Evolutionary conservation across 2,888 invertebrate species (phyloP), one percentile per base, ranked within the genome.

Genomic region (Pristionchus arcanus): DNA sequence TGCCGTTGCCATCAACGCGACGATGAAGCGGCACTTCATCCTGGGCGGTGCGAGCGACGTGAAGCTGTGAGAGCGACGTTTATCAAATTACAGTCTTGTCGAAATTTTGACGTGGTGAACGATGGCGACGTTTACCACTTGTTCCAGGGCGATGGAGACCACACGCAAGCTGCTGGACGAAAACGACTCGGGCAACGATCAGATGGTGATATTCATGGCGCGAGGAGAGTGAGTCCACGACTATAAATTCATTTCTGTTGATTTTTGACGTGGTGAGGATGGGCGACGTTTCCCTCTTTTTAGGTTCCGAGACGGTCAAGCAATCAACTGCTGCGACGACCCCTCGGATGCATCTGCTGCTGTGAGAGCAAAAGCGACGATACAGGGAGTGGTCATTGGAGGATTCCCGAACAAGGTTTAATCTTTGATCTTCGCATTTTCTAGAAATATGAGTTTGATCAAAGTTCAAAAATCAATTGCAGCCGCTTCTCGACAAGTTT

Each of bases 251-350:
- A 68, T 49, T 42, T 49, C 19, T 74, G 34, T 74, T 34, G 74
- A 74, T 21, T 42, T 74, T 42, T 5, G 74, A 34, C 37, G 19
- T 42, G 63, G 63, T 63, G 71, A 15, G 31, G 5, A 13, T 2
- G 21, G 71, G 16, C 34, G 71, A 71, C 71, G 71, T 71, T 71
- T 71, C 34, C 34, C 16, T 3, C 2, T 3, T 31, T 34, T 19
- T 5, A 88, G 88, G 34, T 88, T 28, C 59, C 88, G 31, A 0
- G 88, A 88, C 59, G 88, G 88, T 0, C 53, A 55, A 16, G 71
- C 88, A 2, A 88, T 74, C 74, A 88, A 88, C 59, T 88, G 88
- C 74, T 88, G 88, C 28, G 88, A 88, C 37, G 88, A 88, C n/a
- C 88, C 88, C 0, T 34, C 71, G 13, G 55, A 49, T 21, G 71